Evolutionary conservation across 2,888 invertebrate species (phyloP), one percentile per base, ranked within the genome.

Genomic region (Aplocera efformata): DNA sequence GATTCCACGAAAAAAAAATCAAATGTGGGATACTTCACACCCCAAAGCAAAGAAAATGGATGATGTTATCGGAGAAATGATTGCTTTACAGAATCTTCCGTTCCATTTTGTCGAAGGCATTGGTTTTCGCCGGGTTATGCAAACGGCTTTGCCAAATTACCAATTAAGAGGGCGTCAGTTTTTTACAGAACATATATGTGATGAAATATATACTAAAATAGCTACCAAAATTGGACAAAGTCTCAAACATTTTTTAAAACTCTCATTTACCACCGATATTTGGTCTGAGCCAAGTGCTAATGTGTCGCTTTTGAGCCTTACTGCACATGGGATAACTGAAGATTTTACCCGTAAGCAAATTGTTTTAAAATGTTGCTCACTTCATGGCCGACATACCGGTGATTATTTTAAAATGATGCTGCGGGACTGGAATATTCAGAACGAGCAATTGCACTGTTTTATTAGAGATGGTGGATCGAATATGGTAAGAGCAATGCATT

Each of bases 51-150:
- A 39, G 28, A 28, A 51, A 50, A 43, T 54, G 5, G 47, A 53
- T 32, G 17, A 32, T 32, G 21, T 22, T 35, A 52, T 55, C 45
- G 34, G 32, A 25, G 54, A 52, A 48, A 54, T 54, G 54, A 52
- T 54, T 38, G 54, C 54, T 25, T 25, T 54, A 11, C 47, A 52
- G 10, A 36, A 55, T 35, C 35, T 50, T 32, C 48, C 54, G 10
- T 52, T 54, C 34, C 7, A 46, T 44, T 54, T 54, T 43, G 49
- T 54, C 10, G 54, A 54, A 38, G 46, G 44, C 37, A 40, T 24
- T 33, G 53, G 47, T 29, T 53, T 51, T 51, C 46, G 48, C 8
- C 32, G 53, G 44, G 17, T 50, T 27, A 47, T 50, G 44, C 31
- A 53, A 10, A 29, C 34, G 32, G 36, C 42, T 31, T 26, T 40